Evolutionary conservation across 1,140 invertebrate genomes (phyloP).

Genomic region (Eupeodes corollae): DNA sequence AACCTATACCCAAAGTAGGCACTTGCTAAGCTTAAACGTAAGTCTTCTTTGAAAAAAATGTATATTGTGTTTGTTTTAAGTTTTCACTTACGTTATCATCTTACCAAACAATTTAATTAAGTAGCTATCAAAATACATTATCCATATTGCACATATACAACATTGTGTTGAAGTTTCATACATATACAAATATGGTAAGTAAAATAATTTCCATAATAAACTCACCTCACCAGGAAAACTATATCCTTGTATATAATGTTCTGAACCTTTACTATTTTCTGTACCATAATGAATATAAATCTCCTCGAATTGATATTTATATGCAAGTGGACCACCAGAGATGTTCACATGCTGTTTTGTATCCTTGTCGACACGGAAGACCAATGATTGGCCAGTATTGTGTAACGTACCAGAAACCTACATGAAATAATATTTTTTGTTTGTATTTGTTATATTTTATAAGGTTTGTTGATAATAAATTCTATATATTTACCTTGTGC

Average conservation of each 20-base stretch:
- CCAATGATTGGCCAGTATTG: slow-evolving; percentile 83
- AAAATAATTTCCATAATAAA: background rate
- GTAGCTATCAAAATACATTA: no score
- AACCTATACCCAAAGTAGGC: no score
- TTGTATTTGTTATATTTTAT: no score
- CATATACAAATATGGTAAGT: background rate
- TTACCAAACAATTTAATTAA: no score
- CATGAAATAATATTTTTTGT: background rate
- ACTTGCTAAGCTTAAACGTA: no score
- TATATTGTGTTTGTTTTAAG: no score
- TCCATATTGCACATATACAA: no score
- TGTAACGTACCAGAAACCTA: slow-evolving; percentile 77
- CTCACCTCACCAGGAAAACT: slow-evolving; percentile 89
- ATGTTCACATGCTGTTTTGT: slow-evolving; percentile 79
- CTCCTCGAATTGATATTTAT: slow-evolving; percentile 87
- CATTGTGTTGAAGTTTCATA: no score
- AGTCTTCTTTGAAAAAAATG: no score
- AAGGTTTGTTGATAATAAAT: background rate
- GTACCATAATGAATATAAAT: slow-evolving; percentile 91
- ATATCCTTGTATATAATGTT: slow-evolving; percentile 85
- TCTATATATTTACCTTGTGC: slow-evolving; percentile 59
- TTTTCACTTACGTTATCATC: no score
- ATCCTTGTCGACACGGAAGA: slow-evolving; percentile 80
- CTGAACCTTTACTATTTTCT: slow-evolving; percentile 76
- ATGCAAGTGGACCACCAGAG: slow-evolving; percentile 88